phyloP scores from a whole-genome alignment of 1,140 invertebrate species.

The Stenopsyche tienmushanensis region DNA sequence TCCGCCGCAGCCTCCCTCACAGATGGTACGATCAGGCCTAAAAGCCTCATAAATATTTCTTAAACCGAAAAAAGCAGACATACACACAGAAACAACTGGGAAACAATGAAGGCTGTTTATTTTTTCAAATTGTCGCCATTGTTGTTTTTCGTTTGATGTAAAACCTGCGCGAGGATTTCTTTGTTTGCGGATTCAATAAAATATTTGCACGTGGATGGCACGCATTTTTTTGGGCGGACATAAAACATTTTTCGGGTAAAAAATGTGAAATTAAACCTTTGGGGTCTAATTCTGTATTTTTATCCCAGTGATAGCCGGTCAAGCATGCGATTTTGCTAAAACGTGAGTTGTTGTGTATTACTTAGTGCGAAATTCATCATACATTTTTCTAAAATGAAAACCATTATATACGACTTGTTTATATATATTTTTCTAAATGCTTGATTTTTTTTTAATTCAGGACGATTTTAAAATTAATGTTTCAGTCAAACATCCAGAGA shows the following conservation, averaged over 20 bases:
- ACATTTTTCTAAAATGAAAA: too few relatives aligned
- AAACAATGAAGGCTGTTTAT: slow-evolving; percentile 16
- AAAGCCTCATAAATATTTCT: slow-evolving; percentile 29
- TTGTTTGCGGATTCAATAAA: slow-evolving; percentile 11
- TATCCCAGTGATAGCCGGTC: neutral
- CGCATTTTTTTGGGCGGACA: neutral
- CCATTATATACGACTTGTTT: too few relatives aligned
- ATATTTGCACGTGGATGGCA: neutral
- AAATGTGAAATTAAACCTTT: slow-evolving; percentile 2
- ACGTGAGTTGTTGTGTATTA: neutral
- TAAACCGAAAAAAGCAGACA: slow-evolving; percentile 18
- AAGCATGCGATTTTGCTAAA: neutral
- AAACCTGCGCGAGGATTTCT: neutral
- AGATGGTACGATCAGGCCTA: slow-evolving; percentile 14
- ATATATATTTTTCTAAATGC: too few relatives aligned
- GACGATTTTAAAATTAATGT: too few relatives aligned
- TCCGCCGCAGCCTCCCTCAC: slow-evolving; percentile 1
- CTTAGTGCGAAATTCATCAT: too few relatives aligned
- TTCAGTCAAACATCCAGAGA: too few relatives aligned
- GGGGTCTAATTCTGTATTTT: slow-evolving; percentile 6
- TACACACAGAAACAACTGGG: neutral
- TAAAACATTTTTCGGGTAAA: neutral
- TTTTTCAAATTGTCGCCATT: slow-evolving; percentile 24
- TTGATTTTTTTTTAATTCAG: too few relatives aligned
- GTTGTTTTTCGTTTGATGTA: neutral